Base-by-base conservation (phyloP, 37 sponge, comb jelly and placozoan species). In the Hexactinellida sp. region DNA sequence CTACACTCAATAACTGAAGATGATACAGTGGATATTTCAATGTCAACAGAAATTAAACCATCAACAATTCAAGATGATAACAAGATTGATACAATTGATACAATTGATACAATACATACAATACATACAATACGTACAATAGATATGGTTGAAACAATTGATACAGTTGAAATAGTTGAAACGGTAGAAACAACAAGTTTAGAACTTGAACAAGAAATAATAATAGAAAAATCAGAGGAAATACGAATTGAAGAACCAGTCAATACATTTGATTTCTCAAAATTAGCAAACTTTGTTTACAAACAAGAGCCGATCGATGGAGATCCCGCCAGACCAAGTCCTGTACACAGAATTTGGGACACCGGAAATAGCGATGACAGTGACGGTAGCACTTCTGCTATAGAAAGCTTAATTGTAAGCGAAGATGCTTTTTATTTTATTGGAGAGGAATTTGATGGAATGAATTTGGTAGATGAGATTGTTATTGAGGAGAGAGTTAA, bases 281-380 rank as follows among this genome's bases (percentile, higher is more conserved):
- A 63, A 63, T 23, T 63, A 63, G 76, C 76, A 23, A n/a, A 63
- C 13, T 10, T 63, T 28, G 76, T 63, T 3, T 25, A n/a, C 34
- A 63, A 3, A 25, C 76, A 63, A 23, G 76, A 63, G 13, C 30
- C 76, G 34, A 63, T 63, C 5, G 76, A 63, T n/a, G 76, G 76
- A 23, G 76, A 63, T 63, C 76, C 76, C 32, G 76, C 76, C 13
- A 63, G 76, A n/a, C 76, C 76, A 63, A 63, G 76, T 28, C 76
- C 76, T 25, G 76, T 63, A 28, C 76, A 63, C 34, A 7, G 76
- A 5, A 23, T 63, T 7, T n/a, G 3, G 76, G 76, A 63, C 30
- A n/a, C 13, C 28, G 76, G 76, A 32, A 23, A 63, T 63, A 28
- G 34, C 34, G 13, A 23, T 25, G 76, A 63, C 5, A 23, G 34